A percentile compares a stretch with the other conserved stretches of the same genome.
Evolutionary conservation across 1,140 invertebrate species (phyloP).

Genomic region (Caenorhabditis elegans): DNA sequence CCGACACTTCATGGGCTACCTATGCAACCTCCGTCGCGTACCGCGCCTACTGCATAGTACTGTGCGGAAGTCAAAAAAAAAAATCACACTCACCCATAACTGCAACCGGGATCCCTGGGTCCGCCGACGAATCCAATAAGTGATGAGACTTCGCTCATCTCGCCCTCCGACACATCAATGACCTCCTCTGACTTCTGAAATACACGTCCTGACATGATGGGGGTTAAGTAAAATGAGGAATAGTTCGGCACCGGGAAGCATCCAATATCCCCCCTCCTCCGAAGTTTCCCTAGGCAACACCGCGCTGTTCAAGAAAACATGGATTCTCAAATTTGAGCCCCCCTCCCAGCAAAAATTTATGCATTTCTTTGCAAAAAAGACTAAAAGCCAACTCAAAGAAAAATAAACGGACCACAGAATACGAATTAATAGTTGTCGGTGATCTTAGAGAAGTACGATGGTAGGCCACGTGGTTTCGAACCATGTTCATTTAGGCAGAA

Average conservation of each 20-base stretch:
- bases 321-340: too few relatives aligned
- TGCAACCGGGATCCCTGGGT: background rate
- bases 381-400: too few relatives aligned
- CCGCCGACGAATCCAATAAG: constrained; percentile 7
- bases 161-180: constrained; percentile 6
- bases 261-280: too few relatives aligned
- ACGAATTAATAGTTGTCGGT: background rate
- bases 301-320: too few relatives aligned
- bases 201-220: background rate
- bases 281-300: too few relatives aligned
- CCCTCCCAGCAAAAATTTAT: too few relatives aligned
- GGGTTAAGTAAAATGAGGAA: background rate
- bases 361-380: too few relatives aligned
- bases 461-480: background rate
- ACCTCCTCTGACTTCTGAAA: constrained; percentile 19
- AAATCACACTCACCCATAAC: background rate
- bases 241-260: too few relatives aligned
- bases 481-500: background rate
- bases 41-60: too few relatives aligned
- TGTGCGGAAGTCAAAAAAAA: too few relatives aligned
- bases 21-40: too few relatives aligned
- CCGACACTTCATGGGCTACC: too few relatives aligned
- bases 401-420: background rate
- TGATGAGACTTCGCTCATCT: background rate
- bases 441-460: background rate